A percentile compares a stretch with the other conserved stretches of the same genome.
phyloP scores from a whole-genome alignment of 2,888 invertebrate genomes.

The Xanthostigma xanthostigma region DNA sequence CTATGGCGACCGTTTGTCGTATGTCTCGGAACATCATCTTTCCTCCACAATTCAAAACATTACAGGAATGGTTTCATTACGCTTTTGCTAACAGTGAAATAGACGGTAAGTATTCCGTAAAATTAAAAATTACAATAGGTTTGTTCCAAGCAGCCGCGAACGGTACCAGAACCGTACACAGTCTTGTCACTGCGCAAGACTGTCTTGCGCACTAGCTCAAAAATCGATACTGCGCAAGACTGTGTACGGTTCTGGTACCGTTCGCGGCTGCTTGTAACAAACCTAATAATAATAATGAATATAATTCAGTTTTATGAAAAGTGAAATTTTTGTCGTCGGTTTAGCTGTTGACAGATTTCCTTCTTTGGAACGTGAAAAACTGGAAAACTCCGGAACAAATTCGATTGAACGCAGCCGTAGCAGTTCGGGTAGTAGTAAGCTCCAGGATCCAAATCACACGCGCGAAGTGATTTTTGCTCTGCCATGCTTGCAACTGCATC shows the following conservation, averaged over 20 bases:
- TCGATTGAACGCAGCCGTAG: slow-evolving; percentile 35
- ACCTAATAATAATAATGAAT: not conserved
- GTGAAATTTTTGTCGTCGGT: slow-evolving; percentile 8
- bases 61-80: slow-evolving; percentile 94
- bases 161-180: too few species aligned
- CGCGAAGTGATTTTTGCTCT: slow-evolving; percentile 94
- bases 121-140: not conserved
- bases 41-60: slow-evolving; percentile 87
- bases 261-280: too few species aligned
- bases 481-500: slow-evolving; percentile 80
- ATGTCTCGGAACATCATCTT: slow-evolving; percentile 83
- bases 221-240: too few species aligned
- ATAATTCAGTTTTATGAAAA: not conserved
- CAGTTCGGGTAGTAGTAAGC: slow-evolving; percentile 34
- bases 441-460: slow-evolving; percentile 67
- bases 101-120: slow-evolving; percentile 48
- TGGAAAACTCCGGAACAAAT: slow-evolving; percentile 37
- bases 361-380: slow-evolving; percentile 62
- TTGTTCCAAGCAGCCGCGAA: too few species aligned
- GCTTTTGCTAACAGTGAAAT: slow-evolving; percentile 90
- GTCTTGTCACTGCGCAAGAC: too few species aligned
- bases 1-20: slow-evolving; percentile 89
- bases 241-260: too few species aligned
- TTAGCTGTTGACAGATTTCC: slow-evolving; percentile 83
- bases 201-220: too few species aligned